A percentile compares a stretch with the other conserved stretches of the same genome.
phyloP scores from a whole-genome alignment of 2,797 vertebrate species.

The Champsocephalus gunnari region DNA sequence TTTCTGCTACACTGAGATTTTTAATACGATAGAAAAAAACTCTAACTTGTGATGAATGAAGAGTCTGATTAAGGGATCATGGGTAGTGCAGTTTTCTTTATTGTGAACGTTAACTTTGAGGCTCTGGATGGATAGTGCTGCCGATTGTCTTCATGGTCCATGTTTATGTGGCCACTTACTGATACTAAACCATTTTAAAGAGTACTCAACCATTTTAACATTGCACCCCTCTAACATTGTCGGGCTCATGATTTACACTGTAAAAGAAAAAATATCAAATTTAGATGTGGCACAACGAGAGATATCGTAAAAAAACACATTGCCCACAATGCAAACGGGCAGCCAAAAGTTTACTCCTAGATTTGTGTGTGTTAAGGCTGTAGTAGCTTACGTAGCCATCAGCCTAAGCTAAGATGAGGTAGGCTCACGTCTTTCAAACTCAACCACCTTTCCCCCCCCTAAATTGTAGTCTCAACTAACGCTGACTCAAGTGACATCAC shows the following conservation, averaged over 20 bases:
- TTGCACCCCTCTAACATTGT: neutral
- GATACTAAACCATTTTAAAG: no score
- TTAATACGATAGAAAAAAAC: neutral
- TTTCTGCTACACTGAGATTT: neutral
- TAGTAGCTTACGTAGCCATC: neutral
- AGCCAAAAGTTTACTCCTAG: neutral
- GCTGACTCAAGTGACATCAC: neutral
- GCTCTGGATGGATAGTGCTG: neutral
- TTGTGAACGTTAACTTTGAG: neutral
- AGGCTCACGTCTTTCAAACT: neutral
- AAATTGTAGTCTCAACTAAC: neutral
- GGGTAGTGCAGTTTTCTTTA: neutral
- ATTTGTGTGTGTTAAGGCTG: neutral
- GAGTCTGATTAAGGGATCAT: neutral
- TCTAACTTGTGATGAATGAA: neutral
- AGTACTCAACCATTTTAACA: neutral
- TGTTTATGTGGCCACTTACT: neutral
- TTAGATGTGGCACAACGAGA: neutral
- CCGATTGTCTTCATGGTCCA: neutral
- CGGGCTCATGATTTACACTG: neutral
- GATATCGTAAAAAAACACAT: neutral
- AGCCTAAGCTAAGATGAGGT: neutral
- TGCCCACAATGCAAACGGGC: no score
- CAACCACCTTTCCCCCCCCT: neutral
- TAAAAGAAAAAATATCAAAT: neutral